phyloP scores from a whole-genome alignment of 2,113 vertebrate species.

The Catharus fuscescens region DNA sequence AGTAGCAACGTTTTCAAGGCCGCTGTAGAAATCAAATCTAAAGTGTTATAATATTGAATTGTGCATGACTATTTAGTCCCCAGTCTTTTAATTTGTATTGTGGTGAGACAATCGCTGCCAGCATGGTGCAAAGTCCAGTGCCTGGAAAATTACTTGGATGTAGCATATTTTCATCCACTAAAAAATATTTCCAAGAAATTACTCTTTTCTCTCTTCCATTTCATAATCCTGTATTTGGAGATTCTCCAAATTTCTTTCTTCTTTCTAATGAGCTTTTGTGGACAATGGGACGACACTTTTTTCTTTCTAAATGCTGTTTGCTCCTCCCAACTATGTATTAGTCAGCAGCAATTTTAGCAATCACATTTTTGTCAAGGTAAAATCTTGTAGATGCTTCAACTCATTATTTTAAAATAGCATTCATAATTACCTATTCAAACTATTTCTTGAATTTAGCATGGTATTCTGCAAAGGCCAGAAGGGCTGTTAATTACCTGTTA shows the following conservation, averaged over 20 bases:
- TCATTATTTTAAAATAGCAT: constrained; percentile 32
- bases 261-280: not conserved
- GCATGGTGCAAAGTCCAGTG: not conserved
- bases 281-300: not conserved
- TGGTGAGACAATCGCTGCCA: not conserved
- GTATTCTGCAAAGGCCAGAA: constrained; percentile 30
- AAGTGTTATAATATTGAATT: not conserved
- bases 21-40: not conserved
- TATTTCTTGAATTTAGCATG: constrained; percentile 24
- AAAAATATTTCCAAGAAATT: not conserved
- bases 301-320: not conserved
- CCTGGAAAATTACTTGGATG: not conserved
- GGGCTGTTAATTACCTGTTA: constrained; percentile 50
- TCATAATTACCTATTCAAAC: constrained; percentile 19
- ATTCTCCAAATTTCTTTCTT: not conserved
- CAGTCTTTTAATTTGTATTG: not conserved
- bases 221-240: not conserved
- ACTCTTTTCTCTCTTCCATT: not conserved
- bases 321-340: not conserved
- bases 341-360: constrained; percentile 4
- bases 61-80: not conserved
- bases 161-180: not conserved
- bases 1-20: not conserved
- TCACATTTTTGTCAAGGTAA: constrained; percentile 25
- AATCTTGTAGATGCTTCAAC: not conserved